phyloP scores from a whole-genome alignment of 2,113 vertebrate genomes.

The Aphyosemion australe region DNA sequence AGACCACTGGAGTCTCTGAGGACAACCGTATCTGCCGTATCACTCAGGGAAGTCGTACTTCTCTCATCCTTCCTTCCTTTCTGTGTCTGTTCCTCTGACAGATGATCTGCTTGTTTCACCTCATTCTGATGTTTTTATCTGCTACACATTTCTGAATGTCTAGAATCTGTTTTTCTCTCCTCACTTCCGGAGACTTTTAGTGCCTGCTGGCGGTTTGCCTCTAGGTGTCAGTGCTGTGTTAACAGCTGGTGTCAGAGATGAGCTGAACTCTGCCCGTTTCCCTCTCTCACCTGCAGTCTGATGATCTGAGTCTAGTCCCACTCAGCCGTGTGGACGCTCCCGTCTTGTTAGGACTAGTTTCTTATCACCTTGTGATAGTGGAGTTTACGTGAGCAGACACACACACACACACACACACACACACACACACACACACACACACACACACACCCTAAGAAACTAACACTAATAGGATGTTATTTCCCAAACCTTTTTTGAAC shows the following conservation, averaged over 20 bases:
- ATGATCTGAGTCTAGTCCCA: no score
- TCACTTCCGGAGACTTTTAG: neutral
- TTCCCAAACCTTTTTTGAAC: no score
- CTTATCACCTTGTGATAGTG: constrained; percentile 1
- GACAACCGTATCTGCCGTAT: no score
- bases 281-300: no score
- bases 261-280: constrained; percentile 23
- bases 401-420: no score
- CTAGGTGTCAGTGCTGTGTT: constrained; percentile 73
- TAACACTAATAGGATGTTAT: neutral
- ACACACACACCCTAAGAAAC: no score
- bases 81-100: constrained; percentile 12
- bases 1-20: no score
- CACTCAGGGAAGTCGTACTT: no score
- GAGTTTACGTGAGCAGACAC: neutral
- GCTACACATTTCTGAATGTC: constrained; percentile 18
- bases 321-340: neutral
- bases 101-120: constrained; percentile 1
- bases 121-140: constrained; percentile 25
- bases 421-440: no score
- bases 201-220: constrained; percentile 53
- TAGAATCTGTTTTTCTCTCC: constrained; percentile 3
- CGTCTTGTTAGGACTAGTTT: neutral
- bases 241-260: constrained; percentile 44
- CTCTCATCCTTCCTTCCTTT: constrained; percentile 24